These are phyloP conservation scores for Thysanoteuthis rhombus DNA, from an alignment of 2,888 invertebrate genomes.

Conservation along the genomic window DNA sequence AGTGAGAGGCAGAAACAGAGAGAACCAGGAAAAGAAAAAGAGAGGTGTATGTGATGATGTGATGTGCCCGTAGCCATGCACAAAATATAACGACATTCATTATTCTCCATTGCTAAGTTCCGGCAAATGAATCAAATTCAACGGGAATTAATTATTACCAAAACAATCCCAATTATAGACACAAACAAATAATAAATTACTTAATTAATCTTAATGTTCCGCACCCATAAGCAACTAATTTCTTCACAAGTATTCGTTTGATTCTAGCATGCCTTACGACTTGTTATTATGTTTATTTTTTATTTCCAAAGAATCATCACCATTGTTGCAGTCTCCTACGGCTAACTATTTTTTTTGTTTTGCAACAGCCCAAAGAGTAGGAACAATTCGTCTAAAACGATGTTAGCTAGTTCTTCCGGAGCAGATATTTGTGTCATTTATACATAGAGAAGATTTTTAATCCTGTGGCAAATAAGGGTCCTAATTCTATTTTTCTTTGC, in stretches of 20 bases:
- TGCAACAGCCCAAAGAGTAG: no score
- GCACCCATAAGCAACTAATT: not conserved
- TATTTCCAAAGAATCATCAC: not conserved
- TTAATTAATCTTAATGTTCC: constrained; percentile 12
- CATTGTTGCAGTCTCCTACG: not conserved
- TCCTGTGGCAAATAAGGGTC: no score
- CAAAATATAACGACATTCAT: not conserved
- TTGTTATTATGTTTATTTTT: not conserved
- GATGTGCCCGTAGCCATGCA: not conserved
- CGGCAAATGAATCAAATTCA: not conserved
- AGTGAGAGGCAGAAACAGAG: not conserved
- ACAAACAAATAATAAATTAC: not conserved
- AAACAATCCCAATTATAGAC: not conserved
- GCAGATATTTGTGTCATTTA: no score
- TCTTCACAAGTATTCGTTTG: not conserved
- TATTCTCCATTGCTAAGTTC: not conserved
- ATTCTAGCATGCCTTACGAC: not conserved
- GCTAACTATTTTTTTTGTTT: not conserved
- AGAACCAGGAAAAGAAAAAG: not conserved
- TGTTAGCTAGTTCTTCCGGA: no score
- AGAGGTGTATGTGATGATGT: not conserved
- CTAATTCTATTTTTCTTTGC: no score
- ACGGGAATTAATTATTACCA: not conserved
- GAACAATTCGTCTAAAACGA: no score
- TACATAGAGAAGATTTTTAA: no score